Conservation (phyloP, 2,797 vertebrate genomes). For the Pyrocephalus nanus region DNA sequence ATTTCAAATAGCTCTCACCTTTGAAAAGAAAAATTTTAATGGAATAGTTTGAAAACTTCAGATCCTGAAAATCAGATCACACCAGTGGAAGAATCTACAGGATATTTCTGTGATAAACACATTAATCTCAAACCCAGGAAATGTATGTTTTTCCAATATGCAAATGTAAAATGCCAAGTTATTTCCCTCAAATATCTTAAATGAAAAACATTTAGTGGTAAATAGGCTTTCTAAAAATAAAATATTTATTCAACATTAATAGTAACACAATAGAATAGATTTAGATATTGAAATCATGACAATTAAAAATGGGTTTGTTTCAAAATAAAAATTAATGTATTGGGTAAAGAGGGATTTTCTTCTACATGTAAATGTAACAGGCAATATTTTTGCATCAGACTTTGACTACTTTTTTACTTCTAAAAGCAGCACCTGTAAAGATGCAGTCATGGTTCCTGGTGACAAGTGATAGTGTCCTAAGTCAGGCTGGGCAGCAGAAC, state of each 20-base stretch:
- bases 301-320: not conserved
- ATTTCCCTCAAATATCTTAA: not conserved
- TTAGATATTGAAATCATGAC: not conserved
- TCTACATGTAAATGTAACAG: not conserved
- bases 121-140: not conserved
- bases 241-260: not conserved
- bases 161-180: not conserved
- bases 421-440: not conserved
- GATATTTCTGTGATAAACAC: not conserved
- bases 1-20: not conserved
- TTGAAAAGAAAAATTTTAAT: not conserved
- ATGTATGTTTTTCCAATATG: not conserved
- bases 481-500: not conserved
- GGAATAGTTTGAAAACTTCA: not conserved
- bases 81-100: not conserved
- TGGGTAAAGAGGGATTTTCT: not conserved
- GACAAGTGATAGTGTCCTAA: not conserved
- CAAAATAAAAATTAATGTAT: not conserved
- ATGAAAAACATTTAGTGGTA: not conserved
- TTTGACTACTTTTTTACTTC: not conserved
- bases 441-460: not conserved
- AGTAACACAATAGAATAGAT: not conserved
- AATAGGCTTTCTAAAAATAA: not conserved
- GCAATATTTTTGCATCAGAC: not conserved
- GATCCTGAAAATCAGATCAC: not conserved